These are phyloP conservation scores for Pandemis corylana DNA, from an alignment of 2,888 invertebrate genomes.

Conservation along the genomic window DNA sequence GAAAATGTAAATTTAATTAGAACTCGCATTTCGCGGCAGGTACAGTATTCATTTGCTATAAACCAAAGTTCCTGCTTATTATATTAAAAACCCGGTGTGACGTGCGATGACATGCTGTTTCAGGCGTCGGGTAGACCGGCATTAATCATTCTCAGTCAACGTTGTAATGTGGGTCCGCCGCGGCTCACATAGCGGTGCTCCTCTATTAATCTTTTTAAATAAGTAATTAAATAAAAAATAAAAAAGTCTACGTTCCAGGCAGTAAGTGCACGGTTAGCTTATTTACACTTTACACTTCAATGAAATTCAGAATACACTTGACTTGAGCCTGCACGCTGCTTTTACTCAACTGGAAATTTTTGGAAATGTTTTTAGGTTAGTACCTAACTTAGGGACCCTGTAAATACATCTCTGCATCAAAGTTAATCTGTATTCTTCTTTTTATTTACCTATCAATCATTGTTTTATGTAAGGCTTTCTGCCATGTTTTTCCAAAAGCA, in stretches of 20 bases:
- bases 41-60: conserved; percentile 50
- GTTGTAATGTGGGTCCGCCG: conserved; percentile 65
- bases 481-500: too few relatives aligned
- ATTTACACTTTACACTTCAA: neutral
- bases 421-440: too few relatives aligned
- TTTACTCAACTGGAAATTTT: neutral
- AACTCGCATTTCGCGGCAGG: neutral
- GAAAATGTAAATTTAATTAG: neutral
- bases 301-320: neutral
- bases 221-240: conserved; percentile 19
- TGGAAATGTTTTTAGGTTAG: too few relatives aligned
- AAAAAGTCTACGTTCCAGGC: conserved; percentile 17
- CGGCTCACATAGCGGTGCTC: conserved; percentile 42
- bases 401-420: too few relatives aligned
- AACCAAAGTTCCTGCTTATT: conserved; percentile 68
- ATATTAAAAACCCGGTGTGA: conserved; percentile 65
- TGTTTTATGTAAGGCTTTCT: too few relatives aligned
- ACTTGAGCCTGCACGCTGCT: neutral
- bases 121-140: conserved; percentile 64
- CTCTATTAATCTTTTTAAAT: conserved; percentile 24
- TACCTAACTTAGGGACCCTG: too few relatives aligned
- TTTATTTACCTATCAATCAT: too few relatives aligned
- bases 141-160: conserved; percentile 74
- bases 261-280: neutral
- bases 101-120: conserved; percentile 66